phyloP scores from a whole-genome alignment of 2,113 vertebrate species.

The Furnarius figulus region DNA sequence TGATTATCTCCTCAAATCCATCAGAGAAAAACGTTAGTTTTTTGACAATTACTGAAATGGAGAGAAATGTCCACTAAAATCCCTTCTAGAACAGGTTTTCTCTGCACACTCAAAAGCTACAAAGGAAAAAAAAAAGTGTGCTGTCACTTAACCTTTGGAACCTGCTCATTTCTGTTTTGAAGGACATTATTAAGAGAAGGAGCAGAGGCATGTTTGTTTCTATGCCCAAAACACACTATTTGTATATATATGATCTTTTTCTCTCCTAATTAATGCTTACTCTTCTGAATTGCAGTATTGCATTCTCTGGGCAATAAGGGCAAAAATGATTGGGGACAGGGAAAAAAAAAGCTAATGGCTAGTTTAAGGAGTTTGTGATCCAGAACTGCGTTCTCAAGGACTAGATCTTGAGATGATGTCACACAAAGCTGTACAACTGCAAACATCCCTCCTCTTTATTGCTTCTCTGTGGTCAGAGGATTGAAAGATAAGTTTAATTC shows the following conservation, averaged over 20 bases:
- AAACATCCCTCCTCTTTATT: not conserved
- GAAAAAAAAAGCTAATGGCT: not conserved
- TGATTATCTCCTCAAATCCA: not conserved
- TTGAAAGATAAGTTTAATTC: slow-evolving; percentile 12
- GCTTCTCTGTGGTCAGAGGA: not conserved
- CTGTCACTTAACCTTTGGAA: not conserved
- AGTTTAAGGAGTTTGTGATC: not conserved
- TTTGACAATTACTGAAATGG: not conserved
- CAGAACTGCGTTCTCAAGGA: not conserved
- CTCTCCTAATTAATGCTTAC: not conserved
- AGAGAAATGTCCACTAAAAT: not conserved
- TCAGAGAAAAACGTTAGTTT: not conserved
- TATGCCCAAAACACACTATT: not conserved
- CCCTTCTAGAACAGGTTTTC: not conserved
- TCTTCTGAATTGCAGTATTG: not conserved
- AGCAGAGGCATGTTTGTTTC: not conserved
- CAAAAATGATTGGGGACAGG: not conserved
- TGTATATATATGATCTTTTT: not conserved
- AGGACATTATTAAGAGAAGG: not conserved
- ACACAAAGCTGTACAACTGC: not conserved
- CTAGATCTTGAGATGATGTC: not conserved
- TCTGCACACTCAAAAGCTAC: not conserved
- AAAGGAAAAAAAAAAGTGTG: not conserved
- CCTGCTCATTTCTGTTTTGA: not conserved
- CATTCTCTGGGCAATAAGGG: not conserved